phyloP scores from a whole-genome alignment of 2,888 invertebrate genomes.

The Eristalis intricaria region DNA sequence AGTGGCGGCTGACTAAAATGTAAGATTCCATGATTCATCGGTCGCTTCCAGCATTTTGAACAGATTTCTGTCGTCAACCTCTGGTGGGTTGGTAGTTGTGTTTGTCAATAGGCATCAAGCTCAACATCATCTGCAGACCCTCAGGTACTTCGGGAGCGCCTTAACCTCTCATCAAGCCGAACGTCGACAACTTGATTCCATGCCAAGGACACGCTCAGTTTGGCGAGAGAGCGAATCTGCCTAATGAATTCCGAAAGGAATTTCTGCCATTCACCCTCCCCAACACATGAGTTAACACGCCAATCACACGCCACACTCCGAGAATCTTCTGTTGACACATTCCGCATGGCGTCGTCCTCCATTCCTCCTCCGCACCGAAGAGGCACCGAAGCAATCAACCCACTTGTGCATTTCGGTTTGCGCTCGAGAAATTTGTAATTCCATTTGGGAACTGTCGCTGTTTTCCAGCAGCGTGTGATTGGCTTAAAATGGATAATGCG shows the following conservation, averaged over 20 bases:
- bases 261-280: background rate
- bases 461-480: slow-evolving; percentile 7
- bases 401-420: background rate
- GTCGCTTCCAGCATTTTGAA: too few relatives aligned
- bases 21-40: too few relatives aligned
- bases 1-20: too few relatives aligned
- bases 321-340: background rate
- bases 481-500: slow-evolving; percentile 7
- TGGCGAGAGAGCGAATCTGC: background rate
- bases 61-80: too few relatives aligned
- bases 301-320: background rate
- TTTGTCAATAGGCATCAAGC: too few relatives aligned
- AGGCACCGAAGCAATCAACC: background rate
- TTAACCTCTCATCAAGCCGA: too few relatives aligned
- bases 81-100: too few relatives aligned
- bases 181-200: background rate
- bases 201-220: background rate
- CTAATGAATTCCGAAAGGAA: background rate
- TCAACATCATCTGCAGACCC: too few relatives aligned
- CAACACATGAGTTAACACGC: background rate
- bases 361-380: background rate
- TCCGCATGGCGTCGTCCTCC: background rate
- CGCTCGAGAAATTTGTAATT: slow-evolving; percentile 3
- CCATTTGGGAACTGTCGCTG: background rate
- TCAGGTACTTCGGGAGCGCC: too few relatives aligned